phyloP scores from a whole-genome alignment of 2,888 invertebrate species.

The Diadegma fenestrale region DNA sequence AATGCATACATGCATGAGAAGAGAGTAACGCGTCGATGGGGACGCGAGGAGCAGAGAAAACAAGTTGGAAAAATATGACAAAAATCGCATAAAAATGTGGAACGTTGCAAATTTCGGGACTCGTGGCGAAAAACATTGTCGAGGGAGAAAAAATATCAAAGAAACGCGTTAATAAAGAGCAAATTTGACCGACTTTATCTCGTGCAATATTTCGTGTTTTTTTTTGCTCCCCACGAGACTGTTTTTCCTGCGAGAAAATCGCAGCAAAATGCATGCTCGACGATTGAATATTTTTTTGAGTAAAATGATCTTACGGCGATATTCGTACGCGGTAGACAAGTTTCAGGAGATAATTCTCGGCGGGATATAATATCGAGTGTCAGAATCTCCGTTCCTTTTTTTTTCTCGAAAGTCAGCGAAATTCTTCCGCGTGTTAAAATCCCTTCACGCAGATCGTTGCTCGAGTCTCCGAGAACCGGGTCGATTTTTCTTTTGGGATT shows the following conservation, averaged over 20 bases:
- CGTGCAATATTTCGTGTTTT: not conserved
- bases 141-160: not conserved
- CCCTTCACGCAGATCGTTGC: not conserved
- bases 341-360: constrained; percentile 39
- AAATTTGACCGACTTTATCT: not conserved
- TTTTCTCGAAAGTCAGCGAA: constrained; percentile 49
- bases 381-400: constrained; percentile 24
- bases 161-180: not conserved
- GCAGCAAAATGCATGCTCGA: not conserved
- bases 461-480: constrained; percentile 42
- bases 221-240: not conserved
- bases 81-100: not conserved
- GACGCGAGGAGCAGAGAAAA: not conserved
- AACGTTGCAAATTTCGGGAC: not conserved
- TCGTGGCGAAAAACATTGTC: not conserved
- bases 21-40: not conserved
- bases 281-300: not conserved
- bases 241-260: constrained; percentile 12
- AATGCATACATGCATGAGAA: constrained; percentile 38
- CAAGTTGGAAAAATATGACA: not conserved
- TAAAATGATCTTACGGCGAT: constrained; percentile 22
- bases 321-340: constrained; percentile 10
- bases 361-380: constrained; percentile 45
- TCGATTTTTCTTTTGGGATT: constrained; percentile 40
- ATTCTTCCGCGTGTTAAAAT: constrained; percentile 57